Percentiles rank a stretch among this genome's conserved stretches.
Conservation (phyloP, 2,888 invertebrate species). For the Lasioglossum villosulum region DNA sequence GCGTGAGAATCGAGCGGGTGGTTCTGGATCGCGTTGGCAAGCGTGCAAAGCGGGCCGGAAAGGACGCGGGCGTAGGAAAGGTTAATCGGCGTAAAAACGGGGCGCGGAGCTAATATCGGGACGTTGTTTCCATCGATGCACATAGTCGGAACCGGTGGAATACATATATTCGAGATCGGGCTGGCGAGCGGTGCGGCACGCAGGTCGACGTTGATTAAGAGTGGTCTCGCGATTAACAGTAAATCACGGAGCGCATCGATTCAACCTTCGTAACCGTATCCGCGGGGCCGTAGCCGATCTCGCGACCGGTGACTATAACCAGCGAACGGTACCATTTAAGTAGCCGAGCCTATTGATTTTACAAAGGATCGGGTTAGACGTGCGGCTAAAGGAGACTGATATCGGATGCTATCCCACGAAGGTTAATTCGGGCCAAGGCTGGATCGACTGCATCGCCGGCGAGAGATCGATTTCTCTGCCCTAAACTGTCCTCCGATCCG, state of each 20-base stretch:
- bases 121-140: conserved; percentile 56
- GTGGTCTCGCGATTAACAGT: conserved; percentile 65
- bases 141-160: conserved; percentile 10
- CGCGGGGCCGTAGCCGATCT: conserved; percentile 30
- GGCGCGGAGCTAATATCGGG: conserved; percentile 55
- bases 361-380: conserved; percentile 59
- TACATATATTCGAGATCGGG: conserved; percentile 12
- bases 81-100: conserved; percentile 63
- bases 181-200: conserved; percentile 16
- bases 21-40: conserved; percentile 19
- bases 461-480: conserved; percentile 35
- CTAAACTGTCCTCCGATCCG: conserved; percentile 31
- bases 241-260: conserved; percentile 66
- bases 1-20: conserved; percentile 50
- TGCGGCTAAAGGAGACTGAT: conserved; percentile 35
- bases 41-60: conserved; percentile 14
- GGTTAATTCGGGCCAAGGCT: conserved; percentile 64
- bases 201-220: conserved; percentile 62
- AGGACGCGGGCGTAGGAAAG: conserved; percentile 44
- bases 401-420: conserved; percentile 49
- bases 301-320: conserved; percentile 51
- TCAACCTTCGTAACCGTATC: conserved; percentile 60
- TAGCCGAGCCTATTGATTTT: conserved; percentile 65
- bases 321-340: conserved; percentile 67
- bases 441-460: conserved; percentile 8